phyloP scores from a whole-genome alignment of 37 sponge, comb jelly and placozoan species.

The Bolinopsis microptera region DNA sequence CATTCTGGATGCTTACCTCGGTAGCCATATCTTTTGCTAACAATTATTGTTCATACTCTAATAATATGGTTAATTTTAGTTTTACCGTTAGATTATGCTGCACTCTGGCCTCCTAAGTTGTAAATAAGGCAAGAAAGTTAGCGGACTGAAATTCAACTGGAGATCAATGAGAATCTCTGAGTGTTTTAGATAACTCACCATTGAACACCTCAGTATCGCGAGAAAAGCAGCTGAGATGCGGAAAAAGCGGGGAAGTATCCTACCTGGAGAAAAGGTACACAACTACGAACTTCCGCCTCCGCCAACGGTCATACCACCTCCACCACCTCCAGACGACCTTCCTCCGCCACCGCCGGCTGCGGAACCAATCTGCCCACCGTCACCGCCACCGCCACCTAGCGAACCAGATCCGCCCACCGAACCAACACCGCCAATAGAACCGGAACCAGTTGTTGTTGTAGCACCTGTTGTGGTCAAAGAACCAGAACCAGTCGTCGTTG shows the following conservation, averaged over 20 bases:
- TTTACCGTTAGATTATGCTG: too few species aligned
- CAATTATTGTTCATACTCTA: too few species aligned
- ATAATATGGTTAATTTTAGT: too few species aligned
- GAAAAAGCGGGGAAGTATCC: background rate
- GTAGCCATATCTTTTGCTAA: too few species aligned
- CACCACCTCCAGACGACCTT: conserved; percentile 34
- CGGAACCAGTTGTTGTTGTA: background rate
- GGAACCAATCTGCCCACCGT: background rate
- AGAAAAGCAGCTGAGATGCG: conserved; percentile 41
- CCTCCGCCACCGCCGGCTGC: conserved; percentile 64
- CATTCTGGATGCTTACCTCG: too few species aligned
- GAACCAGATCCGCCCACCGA: background rate
- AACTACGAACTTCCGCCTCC: conserved; percentile 56
- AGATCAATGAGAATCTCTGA: too few species aligned
- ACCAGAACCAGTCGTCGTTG: background rate
- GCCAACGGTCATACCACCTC: conserved; percentile 8
- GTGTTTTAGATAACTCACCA: too few species aligned
- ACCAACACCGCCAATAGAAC: conserved; percentile 30
- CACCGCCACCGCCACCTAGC: conserved; percentile 42
- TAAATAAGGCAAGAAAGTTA: too few species aligned
- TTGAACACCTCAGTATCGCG: conserved; percentile 26
- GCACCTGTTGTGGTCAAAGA: background rate
- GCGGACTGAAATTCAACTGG: too few species aligned
- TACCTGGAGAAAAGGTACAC: background rate
- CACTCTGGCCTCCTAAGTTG: too few species aligned